Evolutionary conservation across 2,888 invertebrate genomes (phyloP), one percentile per base, ranked within the genome.

Genomic region (Agrotis puta): DNA sequence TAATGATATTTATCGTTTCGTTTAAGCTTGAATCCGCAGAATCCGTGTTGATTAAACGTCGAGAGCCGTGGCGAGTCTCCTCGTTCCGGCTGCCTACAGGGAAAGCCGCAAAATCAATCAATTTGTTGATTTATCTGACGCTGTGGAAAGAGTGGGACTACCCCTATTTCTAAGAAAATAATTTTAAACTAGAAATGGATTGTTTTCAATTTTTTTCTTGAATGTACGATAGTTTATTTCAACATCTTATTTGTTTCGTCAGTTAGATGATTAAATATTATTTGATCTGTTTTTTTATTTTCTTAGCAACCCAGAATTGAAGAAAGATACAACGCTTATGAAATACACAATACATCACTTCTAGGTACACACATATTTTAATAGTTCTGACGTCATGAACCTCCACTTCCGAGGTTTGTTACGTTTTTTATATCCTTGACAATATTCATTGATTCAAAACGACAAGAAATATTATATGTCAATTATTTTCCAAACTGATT

Each of bases 61-160:
- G 77, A 76, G 77, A 53, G 51, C 47, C 63, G 39, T 24, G 73
- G 53, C 64, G 64, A 50, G 57, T 66, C 20, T 65, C 61, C 51
- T 24, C 51, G 50, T 62, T 48, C 54, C 59, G 61, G 43, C 47
- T 81, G 70, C 53, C 81, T 54, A 56, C 57, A 45, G 27, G 33
- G 27, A 76, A 69, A 81, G 64, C 81, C 70, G 57, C 56, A 70
- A 76, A 78, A 81, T 81, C 77, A 78, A 78, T 78, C 77, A 78
- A 81, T 81, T 78, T 76, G 81, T 76, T 58, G 81, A 78, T 76
- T 77, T 76, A 75, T 76, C 81, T 64, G 64, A 64, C 56, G 64
- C 43, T 50, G 50, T 24, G 51, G 48, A 61, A 67, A 54, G 45
- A 64, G 56, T 27, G 33, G 48, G 14, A 24, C 13, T 48, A 58